A percentile compares a stretch with the other conserved stretches of the same genome.
Conservation (phyloP, 2,888 invertebrate species). For the Diarsia rubi region DNA sequence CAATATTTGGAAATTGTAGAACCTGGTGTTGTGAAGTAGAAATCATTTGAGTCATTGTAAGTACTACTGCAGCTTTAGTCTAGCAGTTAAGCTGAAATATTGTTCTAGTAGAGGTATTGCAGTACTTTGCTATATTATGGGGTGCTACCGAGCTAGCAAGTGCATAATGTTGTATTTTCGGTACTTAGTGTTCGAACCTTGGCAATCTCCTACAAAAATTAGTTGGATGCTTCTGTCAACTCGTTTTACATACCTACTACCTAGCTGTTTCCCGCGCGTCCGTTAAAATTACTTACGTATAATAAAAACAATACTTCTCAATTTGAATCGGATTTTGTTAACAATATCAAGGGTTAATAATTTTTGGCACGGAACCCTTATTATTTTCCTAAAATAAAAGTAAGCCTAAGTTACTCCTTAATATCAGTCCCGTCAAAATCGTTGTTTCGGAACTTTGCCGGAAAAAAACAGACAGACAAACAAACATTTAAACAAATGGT, state of each 20-base stretch:
- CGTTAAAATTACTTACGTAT: no score
- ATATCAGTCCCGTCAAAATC: no score
- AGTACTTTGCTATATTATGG: not conserved
- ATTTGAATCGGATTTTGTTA: no score
- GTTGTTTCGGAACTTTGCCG: no score
- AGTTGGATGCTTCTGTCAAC: not conserved
- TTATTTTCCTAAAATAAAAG: no score
- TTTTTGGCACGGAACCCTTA: no score
- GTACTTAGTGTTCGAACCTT: not conserved
- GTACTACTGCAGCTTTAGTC: not conserved
- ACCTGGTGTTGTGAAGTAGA: not conserved
- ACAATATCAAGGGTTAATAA: no score
- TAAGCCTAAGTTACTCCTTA: no score
- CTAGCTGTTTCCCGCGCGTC: not conserved
- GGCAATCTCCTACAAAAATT: not conserved
- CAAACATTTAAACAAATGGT: no score
- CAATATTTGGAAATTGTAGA: constrained; percentile 7
- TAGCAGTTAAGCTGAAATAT: constrained; percentile 1
- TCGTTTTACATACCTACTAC: not conserved
- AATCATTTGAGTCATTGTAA: constrained; percentile 23
- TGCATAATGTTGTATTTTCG: not conserved
- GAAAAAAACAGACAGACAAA: no score
- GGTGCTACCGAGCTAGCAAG: not conserved
- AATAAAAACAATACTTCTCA: no score
- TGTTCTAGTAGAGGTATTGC: not conserved